Evolutionary conservation across 2,797 vertebrate genomes (phyloP), one percentile per base, ranked within the genome.

Genomic region (Ptychadena robeensis): DNA sequence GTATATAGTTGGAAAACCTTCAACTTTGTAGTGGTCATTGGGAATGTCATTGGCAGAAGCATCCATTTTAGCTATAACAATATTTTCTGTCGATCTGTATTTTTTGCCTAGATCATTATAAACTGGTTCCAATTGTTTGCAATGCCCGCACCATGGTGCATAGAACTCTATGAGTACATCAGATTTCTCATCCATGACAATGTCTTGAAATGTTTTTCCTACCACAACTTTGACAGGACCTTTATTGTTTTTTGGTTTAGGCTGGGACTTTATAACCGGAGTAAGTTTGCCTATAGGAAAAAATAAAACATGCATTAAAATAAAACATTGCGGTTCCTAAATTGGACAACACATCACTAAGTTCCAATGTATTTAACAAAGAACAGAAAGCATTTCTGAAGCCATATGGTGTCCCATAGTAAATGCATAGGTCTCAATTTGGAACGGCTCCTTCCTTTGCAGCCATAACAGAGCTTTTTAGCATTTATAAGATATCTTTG

Each of bases 41-140:
- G 93, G 93, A 81, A 98, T 87, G 0, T 99, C 97, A 0, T 99
- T 99, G 85, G 95, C 95, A 0, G 96, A 96, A 86, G 96, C 86
- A 63, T 99, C 98, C 97, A 99, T 99, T 93, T 99, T 99, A 87
- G 97, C 96, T 34, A 99, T 97, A 80, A 99, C 93, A 32, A 99
- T 88, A 74, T 94, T 94, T 87, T 96, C 96, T 90, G 96, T 95
- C 1, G 89, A 91, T 87, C 95, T 98, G 90, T 97, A 99, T 87
- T 96, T 98, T 92, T 97, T 99, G 65, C 91, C 98, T 81, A 99
- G 90, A 65, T 95, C 93, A 0, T 92, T 79, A 63, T 96, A 99
- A 4, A 97, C 91, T 0, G 98, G 97, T 78, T 99, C 98, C 73
- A 99, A 76, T 85, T 98, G 95, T 89, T 98, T 98, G 90, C 97